Percentiles rank a stretch among this genome's conserved stretches.
These are phyloP conservation scores for Porites australiensis DNA, from an alignment of 64 coral and sea anemone genomes.

Conservation along the genomic window DNA sequence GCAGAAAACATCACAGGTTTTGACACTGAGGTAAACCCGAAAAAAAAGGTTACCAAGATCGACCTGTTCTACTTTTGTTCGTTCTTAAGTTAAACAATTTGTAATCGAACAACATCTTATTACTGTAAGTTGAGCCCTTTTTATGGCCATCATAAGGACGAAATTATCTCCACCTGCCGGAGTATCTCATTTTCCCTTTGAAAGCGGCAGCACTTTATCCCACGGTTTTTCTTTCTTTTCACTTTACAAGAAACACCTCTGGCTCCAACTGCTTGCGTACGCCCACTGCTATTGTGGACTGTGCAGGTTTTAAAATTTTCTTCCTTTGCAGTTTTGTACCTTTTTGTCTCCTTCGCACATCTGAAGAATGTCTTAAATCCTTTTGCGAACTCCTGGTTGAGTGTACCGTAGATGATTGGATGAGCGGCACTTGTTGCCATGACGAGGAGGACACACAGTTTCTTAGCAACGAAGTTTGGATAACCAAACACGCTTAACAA, in stretches of 20 bases:
- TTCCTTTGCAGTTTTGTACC: neutral
- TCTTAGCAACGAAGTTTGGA: slow-evolving; percentile 79
- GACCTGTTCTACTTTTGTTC: too few species aligned
- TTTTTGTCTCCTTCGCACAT: slow-evolving; percentile 1
- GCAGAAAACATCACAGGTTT: too few species aligned
- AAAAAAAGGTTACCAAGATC: too few species aligned
- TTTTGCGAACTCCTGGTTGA: slow-evolving; percentile 60
- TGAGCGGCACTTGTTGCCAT: slow-evolving; percentile 80
- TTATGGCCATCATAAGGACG: too few species aligned
- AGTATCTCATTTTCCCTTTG: neutral
- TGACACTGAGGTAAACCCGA: too few species aligned
- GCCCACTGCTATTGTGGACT: too few species aligned
- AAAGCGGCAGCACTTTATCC: neutral
- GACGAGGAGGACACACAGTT: slow-evolving; percentile 82
- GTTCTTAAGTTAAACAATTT: too few species aligned
- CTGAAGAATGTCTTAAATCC: slow-evolving; percentile 58
- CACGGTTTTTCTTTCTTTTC: neutral
- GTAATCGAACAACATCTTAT: too few species aligned
- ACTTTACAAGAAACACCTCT: neutral
- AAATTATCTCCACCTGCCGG: too few species aligned
- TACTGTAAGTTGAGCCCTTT: too few species aligned
- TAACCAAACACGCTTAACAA: slow-evolving; percentile 75
- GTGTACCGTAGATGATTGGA: slow-evolving; percentile 67
- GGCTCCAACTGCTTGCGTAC: too few species aligned
- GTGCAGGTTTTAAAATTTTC: neutral